Conservation (phyloP, 2,797 vertebrate genomes). For the Arnoldichthys spilopterus region DNA sequence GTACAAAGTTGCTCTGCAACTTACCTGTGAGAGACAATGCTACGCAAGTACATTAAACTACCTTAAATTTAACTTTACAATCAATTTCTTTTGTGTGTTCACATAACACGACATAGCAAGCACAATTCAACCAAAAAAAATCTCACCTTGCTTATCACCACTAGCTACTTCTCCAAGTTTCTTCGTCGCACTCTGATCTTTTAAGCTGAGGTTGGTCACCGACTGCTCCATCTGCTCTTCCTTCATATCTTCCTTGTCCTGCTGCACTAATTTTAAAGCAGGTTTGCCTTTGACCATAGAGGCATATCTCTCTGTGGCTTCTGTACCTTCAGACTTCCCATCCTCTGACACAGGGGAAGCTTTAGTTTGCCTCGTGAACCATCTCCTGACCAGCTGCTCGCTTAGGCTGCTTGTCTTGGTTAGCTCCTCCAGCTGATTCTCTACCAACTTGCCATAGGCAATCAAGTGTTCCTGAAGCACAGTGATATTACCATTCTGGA, state of each 20-base stretch:
- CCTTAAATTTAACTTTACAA: too few relatives aligned
- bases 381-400: constrained; percentile 85
- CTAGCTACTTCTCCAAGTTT: constrained; percentile 48
- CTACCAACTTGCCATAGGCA: constrained; percentile 77
- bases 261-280: constrained; percentile 55
- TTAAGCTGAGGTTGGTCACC: constrained; percentile 57
- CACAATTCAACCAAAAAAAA: too few relatives aligned
- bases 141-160: constrained; percentile 68
- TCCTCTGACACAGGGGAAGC: constrained; percentile 56
- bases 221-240: constrained; percentile 70
- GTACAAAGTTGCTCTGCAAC: too few relatives aligned
- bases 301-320: constrained; percentile 6
- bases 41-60: too few relatives aligned
- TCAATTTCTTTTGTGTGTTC: too few relatives aligned
- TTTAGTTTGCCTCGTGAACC: constrained; percentile 81
- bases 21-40: too few relatives aligned
- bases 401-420: constrained; percentile 82
- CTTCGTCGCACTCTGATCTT: constrained; percentile 44
- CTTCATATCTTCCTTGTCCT: constrained; percentile 59
- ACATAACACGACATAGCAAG: too few relatives aligned
- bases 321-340: constrained; percentile 43
- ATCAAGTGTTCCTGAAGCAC: constrained; percentile 84
- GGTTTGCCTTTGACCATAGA: constrained; percentile 11
- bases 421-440: constrained; percentile 84
- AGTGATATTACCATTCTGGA: constrained; percentile 67